Percentiles rank a stretch among this genome's conserved stretches.
These are phyloP conservation scores for Hycleus phaleratus DNA, from an alignment of 1,140 invertebrate genomes.

Conservation along the genomic window DNA sequence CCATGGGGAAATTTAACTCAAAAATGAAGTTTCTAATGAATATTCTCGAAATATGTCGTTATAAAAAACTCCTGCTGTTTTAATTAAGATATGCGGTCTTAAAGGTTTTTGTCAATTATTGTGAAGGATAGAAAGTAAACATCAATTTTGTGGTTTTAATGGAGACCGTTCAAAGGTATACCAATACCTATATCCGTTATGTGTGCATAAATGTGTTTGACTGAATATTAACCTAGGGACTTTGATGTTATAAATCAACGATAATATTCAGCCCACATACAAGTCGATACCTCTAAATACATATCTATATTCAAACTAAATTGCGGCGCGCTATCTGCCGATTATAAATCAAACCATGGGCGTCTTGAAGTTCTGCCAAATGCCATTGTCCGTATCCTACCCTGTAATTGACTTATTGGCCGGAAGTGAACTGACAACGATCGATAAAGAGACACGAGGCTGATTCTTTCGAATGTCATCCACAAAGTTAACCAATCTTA, in stretches of 20 bases:
- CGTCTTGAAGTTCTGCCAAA: conserved; percentile 38
- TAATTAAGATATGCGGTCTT: too few relatives aligned
- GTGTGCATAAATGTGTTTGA: not conserved
- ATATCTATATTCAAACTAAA: conserved; percentile 31
- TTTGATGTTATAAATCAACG: conserved; percentile 18
- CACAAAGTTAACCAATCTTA: not conserved
- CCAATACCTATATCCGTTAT: too few relatives aligned
- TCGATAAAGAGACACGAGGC: conserved; percentile 26
- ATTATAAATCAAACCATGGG: conserved; percentile 32
- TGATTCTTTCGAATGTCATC: conserved; percentile 16
- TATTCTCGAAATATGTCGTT: too few relatives aligned
- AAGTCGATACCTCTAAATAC: conserved; percentile 31
- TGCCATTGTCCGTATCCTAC: conserved; percentile 31
- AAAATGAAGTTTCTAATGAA: too few relatives aligned
- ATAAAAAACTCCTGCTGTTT: too few relatives aligned
- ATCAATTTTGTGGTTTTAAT: too few relatives aligned
- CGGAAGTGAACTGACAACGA: conserved; percentile 31
- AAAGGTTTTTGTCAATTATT: too few relatives aligned
- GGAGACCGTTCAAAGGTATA: too few relatives aligned
- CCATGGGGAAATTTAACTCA: too few relatives aligned
- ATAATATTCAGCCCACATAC: conserved; percentile 19
- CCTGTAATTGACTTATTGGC: conserved; percentile 38
- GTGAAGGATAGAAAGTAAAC: too few relatives aligned
- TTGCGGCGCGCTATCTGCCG: conserved; percentile 25
- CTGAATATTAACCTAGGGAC: not conserved